Evolutionary conservation across 2,113 vertebrate species (phyloP), one percentile per base, ranked within the genome.

Genomic region (Poeciliopsis retropinna): DNA sequence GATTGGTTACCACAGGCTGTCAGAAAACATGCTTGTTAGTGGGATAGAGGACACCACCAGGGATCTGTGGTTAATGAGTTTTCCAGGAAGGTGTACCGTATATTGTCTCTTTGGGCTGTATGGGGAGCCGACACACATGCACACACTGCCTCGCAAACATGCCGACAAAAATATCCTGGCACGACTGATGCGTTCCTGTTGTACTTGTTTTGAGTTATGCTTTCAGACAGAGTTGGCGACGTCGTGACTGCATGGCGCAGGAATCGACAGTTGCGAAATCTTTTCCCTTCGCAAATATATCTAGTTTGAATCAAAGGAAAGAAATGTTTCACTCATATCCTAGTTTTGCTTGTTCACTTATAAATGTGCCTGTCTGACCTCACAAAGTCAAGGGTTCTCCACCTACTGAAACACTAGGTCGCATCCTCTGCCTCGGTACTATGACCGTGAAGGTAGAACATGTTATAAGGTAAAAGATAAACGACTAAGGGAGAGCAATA

Each of bases 1-100:
- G 39, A 34, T 54, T 54, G 47, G 47, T 54, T 54, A 6, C 47
- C 19, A 25, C 47, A 54, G 17, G 10, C 27, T 64, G 62, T 72
- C 71, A 73, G 54, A 11, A 75, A 76, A 67, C 64, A 22, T 14
- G 44, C 62, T 63, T 72, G 30, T 64, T 39, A 28, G 57, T 67
- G 54, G 61, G 31, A 41, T 30, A 34, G 39, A 71, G 34, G 51
- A 73, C 10, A 67, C n/a, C 63, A 60, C 31, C 8, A 30, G 64
- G 17, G 61, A 47, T 47, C 54, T 60, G 31, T 66, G 22, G 60
- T 25, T 37, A 5, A 32, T n/a, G 30, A 30, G 39, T 57, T 75
- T 66, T 76, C 31, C 62, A 39, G 57, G 57, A 54, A n/a, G 5
- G 15, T 6, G 15, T 47, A n/a, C 15, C 17, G 28, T 60, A 27